Conservation (phyloP, 2,113 vertebrate species). For the Pyrgilauda ruficollis region DNA sequence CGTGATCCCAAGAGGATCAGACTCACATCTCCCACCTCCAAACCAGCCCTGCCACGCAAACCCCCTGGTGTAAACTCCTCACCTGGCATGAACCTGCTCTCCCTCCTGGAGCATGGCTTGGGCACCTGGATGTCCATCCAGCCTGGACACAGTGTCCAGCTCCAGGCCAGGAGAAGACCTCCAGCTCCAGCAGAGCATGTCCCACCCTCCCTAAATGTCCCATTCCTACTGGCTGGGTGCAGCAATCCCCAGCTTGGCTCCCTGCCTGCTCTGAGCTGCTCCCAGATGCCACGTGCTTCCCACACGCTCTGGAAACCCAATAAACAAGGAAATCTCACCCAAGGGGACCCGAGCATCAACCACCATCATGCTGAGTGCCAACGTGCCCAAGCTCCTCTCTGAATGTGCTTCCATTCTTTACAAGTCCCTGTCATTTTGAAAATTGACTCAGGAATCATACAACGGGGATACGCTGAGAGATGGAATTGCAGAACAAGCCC, state of each 20-base stretch:
- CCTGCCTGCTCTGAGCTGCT: not conserved
- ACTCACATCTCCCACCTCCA: not conserved
- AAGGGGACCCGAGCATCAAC: not conserved
- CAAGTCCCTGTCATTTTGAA: not conserved
- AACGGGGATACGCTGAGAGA: not conserved
- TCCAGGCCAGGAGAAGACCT: not conserved
- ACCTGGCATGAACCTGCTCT: not conserved
- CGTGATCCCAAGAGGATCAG: not conserved
- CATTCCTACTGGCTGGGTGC: not conserved
- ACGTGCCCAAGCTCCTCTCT: not conserved
- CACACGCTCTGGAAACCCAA: not conserved
- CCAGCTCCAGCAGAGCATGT: not conserved
- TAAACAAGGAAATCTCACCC: not conserved
- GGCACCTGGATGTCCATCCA: not conserved
- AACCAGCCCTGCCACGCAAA: not conserved
- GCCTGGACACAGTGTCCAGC: not conserved
- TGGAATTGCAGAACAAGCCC: not conserved
- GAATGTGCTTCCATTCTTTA: not conserved
- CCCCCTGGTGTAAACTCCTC: not conserved
- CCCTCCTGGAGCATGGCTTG: not conserved
- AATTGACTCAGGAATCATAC: not conserved
- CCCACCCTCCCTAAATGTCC: not conserved
- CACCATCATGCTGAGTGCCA: not conserved
- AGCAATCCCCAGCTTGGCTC: rapidly evolving
- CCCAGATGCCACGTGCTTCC: not conserved